A percentile compares a stretch with the other conserved stretches of the same genome.
phyloP scores from a whole-genome alignment of 2,797 vertebrate genomes.

The Orestias chungarensis region DNA sequence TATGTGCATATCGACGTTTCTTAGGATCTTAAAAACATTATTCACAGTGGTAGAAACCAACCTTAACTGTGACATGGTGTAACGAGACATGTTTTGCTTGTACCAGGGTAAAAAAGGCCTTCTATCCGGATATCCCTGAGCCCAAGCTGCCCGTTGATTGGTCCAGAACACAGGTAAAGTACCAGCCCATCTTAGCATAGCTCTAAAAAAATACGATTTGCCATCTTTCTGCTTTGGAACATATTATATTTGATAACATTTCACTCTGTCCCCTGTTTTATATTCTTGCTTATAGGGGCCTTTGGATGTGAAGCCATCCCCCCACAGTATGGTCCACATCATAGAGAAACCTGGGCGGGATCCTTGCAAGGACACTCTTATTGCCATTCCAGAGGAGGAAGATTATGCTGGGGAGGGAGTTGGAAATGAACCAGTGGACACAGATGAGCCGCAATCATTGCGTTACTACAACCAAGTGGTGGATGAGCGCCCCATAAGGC shows the following conservation, averaged over 20 bases:
- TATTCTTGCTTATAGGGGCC: slow-evolving; percentile 65
- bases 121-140: slow-evolving; percentile 96
- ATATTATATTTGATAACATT: too few species aligned
- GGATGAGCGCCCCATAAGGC: slow-evolving; percentile 80
- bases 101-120: slow-evolving; percentile 93
- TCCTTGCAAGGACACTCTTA: slow-evolving; percentile 74
- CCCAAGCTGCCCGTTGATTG: slow-evolving; percentile 85
- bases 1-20: neutral
- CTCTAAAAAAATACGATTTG: too few species aligned
- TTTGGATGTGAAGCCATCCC: slow-evolving; percentile 90
- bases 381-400: slow-evolving; percentile 76
- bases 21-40: neutral
- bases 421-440: slow-evolving; percentile 67
- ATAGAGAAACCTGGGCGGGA: slow-evolving; percentile 80
- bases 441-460: slow-evolving; percentile 74
- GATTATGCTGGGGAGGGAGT: slow-evolving; percentile 60
- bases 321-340: slow-evolving; percentile 90
- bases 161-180: slow-evolving; percentile 74
- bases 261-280: too few species aligned
- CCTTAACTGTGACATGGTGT: slow-evolving; percentile 10
- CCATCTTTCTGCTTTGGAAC: neutral
- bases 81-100: slow-evolving; percentile 30
- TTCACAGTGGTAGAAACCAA: neutral
- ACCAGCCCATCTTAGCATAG: slow-evolving; percentile 8
- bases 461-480: slow-evolving; percentile 82